Percentiles rank a stretch among this genome's conserved stretches.
Conservation (phyloP, 2,113 vertebrate genomes). For the Petroica traversi region DNA sequence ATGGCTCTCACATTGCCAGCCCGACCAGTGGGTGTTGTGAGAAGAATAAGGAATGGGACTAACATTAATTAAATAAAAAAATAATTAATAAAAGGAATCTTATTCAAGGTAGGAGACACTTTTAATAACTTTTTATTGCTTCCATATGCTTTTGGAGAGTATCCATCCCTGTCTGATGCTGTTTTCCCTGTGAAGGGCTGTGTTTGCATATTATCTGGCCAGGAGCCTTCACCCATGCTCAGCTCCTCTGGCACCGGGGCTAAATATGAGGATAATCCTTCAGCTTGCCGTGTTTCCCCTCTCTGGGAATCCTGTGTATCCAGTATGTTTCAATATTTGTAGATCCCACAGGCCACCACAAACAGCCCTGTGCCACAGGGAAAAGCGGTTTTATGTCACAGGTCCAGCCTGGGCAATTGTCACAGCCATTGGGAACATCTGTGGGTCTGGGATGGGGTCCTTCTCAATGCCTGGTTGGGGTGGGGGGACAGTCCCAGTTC, state of each 20-base stretch:
- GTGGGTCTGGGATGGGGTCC: neutral
- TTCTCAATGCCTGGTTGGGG: accelerated
- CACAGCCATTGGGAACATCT: accelerated
- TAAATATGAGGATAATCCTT: neutral
- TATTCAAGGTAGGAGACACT: neutral
- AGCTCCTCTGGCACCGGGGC: neutral
- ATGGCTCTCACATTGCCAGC: accelerated
- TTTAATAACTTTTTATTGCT: neutral
- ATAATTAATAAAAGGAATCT: too few species aligned
- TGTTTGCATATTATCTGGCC: neutral
- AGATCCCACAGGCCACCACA: accelerated
- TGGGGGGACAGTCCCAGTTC: accelerated
- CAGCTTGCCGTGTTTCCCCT: neutral
- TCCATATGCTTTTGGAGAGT: neutral
- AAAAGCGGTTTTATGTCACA: too few species aligned
- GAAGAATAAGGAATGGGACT: neutral
- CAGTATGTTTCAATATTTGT: accelerated
- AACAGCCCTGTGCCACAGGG: neutral
- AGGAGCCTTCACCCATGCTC: neutral
- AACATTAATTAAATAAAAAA: neutral
- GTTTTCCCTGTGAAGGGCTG: neutral
- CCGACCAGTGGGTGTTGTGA: accelerated
- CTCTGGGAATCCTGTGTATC: neutral
- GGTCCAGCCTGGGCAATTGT: accelerated
- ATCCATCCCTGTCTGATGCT: accelerated